These are phyloP conservation scores for Yponomeuta plumbellus DNA, from an alignment of 2,888 invertebrate genomes.

Conservation along the genomic window DNA sequence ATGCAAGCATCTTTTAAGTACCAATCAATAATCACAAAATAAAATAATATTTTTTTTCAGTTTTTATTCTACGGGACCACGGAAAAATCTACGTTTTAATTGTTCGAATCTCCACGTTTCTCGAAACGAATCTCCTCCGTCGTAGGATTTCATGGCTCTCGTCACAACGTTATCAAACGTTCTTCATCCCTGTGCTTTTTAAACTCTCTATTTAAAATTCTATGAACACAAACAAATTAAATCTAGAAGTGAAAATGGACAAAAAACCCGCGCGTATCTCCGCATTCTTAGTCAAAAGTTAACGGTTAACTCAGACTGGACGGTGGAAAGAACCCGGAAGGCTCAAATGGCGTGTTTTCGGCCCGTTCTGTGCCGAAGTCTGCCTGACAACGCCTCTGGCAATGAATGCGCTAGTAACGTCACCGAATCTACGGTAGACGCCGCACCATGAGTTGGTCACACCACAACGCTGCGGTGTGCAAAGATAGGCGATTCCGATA, in stretches of 20 bases:
- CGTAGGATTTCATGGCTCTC: not conserved
- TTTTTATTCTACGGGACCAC: too few species aligned
- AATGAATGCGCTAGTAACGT: slow-evolving; percentile 9
- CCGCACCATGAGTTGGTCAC: not conserved
- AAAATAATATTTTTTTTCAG: too few species aligned
- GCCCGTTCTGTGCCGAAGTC: not conserved
- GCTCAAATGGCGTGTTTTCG: slow-evolving; percentile 14
- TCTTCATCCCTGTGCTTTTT: not conserved
- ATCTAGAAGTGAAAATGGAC: not conserved
- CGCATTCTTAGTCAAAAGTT: slow-evolving; percentile 13
- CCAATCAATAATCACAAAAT: too few species aligned
- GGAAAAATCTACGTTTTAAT: too few species aligned
- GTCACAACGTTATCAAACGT: not conserved
- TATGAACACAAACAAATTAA: not conserved
- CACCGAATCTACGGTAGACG: not conserved
- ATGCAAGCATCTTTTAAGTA: too few species aligned
- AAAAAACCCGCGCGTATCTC: slow-evolving; percentile 7
- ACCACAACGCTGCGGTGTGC: not conserved
- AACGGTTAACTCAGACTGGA: slow-evolving; percentile 10
- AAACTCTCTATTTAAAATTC: not conserved
- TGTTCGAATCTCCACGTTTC: too few species aligned
- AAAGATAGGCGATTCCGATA: too few species aligned
- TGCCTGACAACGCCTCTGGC: slow-evolving; percentile 16
- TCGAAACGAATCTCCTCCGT: too few species aligned
- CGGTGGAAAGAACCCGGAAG: slow-evolving; percentile 15